phyloP scores from a whole-genome alignment of 37 sponge, comb jelly and placozoan species.

The Spongia lamella region DNA sequence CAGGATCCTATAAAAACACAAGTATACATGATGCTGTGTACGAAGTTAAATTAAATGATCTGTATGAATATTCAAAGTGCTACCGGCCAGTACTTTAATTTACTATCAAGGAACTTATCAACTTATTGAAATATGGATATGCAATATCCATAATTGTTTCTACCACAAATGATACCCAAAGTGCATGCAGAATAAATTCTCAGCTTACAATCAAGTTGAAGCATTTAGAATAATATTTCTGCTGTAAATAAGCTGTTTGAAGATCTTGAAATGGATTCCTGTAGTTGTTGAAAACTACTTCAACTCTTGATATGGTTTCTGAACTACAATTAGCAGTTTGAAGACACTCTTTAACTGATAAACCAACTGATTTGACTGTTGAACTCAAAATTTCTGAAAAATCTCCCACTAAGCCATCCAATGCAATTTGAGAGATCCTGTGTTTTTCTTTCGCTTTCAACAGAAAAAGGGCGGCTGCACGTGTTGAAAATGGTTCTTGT shows the following conservation, averaged over 20 bases:
- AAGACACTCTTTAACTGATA: no score
- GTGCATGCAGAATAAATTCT: no score
- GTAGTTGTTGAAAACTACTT: not conserved
- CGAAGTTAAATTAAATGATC: no score
- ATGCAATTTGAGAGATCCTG: constrained; percentile 24
- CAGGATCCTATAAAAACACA: no score
- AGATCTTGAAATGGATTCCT: constrained; percentile 20
- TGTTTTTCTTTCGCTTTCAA: constrained; percentile 14
- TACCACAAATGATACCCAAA: no score
- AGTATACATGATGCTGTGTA: no score
- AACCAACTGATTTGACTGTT: not conserved
- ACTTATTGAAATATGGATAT: no score
- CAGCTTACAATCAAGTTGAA: constrained; percentile 10
- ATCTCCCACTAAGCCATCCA: constrained; percentile 16
- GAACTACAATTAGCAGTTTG: no score
- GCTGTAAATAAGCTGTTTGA: not conserved
- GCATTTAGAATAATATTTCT: not conserved
- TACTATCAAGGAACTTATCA: no score
- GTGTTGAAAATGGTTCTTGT: not conserved
- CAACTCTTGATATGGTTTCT: not conserved
- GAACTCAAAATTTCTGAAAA: not conserved
- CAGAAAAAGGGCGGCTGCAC: constrained; percentile 14
- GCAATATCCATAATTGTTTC: no score
- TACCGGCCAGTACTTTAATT: no score
- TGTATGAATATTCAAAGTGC: no score